A percentile compares a stretch with the other conserved stretches of the same genome.
These are phyloP conservation scores for Cephus nigrinus DNA, from an alignment of 2,888 invertebrate species.

Conservation along the genomic window DNA sequence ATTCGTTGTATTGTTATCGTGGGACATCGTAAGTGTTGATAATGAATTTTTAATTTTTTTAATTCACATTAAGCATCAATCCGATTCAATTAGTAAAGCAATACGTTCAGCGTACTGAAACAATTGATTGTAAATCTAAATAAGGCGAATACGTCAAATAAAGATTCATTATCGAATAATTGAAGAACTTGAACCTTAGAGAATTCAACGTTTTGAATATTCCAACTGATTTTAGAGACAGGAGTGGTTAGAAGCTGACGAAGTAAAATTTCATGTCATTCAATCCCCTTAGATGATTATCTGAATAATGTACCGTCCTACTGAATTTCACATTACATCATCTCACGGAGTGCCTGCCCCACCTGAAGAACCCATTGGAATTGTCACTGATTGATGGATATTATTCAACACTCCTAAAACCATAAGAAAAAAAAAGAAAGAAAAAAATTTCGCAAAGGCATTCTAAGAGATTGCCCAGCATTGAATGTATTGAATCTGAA, in stretches of 20 bases:
- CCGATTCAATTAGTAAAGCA: not conserved
- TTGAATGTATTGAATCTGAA: not conserved
- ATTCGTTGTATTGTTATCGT: too few relatives aligned
- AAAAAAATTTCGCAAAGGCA: not conserved
- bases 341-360: not conserved
- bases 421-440: not conserved
- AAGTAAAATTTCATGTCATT: not conserved
- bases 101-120: not conserved
- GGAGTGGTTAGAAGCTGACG: not conserved
- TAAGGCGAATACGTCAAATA: not conserved
- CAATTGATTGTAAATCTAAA: not conserved
- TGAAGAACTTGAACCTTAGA: not conserved
- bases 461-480: not conserved
- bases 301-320: not conserved
- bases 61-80: too few relatives aligned
- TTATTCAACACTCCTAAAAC: not conserved
- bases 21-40: too few relatives aligned
- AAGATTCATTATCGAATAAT: not conserved
- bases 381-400: not conserved
- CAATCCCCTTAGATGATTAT: not conserved
- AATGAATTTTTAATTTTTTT: too few relatives aligned
- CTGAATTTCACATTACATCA: not conserved
- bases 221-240: not conserved
- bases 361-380: not conserved
- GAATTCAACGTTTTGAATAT: not conserved